Conservation (phyloP, 2,113 vertebrate genomes). For the Rhinogobius similis region DNA sequence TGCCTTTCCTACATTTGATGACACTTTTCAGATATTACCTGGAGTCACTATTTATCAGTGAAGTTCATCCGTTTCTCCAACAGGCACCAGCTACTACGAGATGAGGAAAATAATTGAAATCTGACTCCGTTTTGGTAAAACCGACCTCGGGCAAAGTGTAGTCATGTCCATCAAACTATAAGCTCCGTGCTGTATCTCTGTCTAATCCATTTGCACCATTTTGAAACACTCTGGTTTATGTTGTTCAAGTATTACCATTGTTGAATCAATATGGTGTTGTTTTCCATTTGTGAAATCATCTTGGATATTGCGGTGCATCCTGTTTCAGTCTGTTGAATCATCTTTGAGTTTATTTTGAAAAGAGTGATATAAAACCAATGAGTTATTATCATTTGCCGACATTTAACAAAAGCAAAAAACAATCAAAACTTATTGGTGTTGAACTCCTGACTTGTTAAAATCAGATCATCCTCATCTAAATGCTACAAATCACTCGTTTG, state of each 20-base stretch:
- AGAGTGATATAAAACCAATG: no score
- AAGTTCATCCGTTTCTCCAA: background rate
- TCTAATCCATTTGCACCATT: background rate
- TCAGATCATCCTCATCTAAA: no score
- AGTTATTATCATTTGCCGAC: no score
- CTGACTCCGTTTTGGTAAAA: background rate
- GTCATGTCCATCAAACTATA: background rate
- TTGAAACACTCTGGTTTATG: background rate
- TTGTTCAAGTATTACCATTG: background rate
- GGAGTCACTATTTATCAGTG: background rate
- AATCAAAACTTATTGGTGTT: no score
- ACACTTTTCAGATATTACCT: background rate
- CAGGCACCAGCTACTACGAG: background rate
- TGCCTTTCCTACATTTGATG: background rate
- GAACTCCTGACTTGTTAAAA: no score
- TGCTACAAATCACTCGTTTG: no score
- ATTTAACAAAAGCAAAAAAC: no score
- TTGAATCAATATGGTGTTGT: background rate
- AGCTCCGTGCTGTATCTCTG: background rate
- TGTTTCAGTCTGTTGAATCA: no score
- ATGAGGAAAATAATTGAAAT: constrained; percentile 6
- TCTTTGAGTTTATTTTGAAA: no score
- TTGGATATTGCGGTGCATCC: no score
- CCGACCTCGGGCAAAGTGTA: background rate
- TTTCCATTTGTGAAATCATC: background rate